These are phyloP conservation scores for Corythornis leucogaster DNA, from an alignment of 2,797 vertebrate species.

Conservation along the genomic window DNA sequence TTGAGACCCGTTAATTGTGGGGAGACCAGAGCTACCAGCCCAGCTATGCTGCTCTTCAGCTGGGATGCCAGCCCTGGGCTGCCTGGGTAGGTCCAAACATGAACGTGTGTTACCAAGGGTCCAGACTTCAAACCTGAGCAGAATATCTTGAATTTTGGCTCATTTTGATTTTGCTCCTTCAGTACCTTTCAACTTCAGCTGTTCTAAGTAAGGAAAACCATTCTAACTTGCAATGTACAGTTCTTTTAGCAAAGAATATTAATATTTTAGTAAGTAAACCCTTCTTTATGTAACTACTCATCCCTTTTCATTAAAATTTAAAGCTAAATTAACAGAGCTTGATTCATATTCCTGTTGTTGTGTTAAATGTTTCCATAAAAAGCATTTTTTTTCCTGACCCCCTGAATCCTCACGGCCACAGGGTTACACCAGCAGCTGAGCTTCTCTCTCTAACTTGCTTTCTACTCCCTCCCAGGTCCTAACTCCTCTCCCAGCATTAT, in stretches of 20 bases:
- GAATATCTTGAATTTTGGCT: not conserved
- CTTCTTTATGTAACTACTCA: conserved; percentile 34
- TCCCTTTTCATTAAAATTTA: conserved; percentile 50
- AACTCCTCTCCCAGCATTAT: not conserved
- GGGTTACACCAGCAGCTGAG: not conserved
- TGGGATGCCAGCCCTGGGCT: not conserved
- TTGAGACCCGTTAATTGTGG: fast-evolving
- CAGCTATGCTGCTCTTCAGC: not conserved
- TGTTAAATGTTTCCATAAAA: conserved; percentile 32
- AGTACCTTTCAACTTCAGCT: not conserved
- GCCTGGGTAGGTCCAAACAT: no score
- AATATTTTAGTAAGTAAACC: conserved; percentile 52
- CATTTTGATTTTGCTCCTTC: not conserved
- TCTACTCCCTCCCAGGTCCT: not conserved
- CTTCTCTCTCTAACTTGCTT: not conserved
- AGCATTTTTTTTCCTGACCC: not conserved
- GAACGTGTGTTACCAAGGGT: not conserved
- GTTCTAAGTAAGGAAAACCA: not conserved
- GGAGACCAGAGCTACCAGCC: not conserved
- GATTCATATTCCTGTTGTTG: conserved; percentile 27
- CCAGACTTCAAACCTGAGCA: not conserved
- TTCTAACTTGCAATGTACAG: not conserved
- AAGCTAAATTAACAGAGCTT: conserved; percentile 37
- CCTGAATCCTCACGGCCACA: not conserved
- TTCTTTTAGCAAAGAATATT: conserved; percentile 34